phyloP scores from a whole-genome alignment of 1,140 invertebrate genomes.

The Apis mellifera region Amel_HAv3.1 CM009937.2:10400001-10400500 shows the following conservation, averaged over 20 bases:
- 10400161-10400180: not conserved
- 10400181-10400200: slow-evolving; percentile 2
- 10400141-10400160: slow-evolving; percentile 62
- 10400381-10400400: slow-evolving; percentile 55
- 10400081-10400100: slow-evolving; percentile 62
- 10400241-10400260: slow-evolving; percentile 71
- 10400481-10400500: not conserved
- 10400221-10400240: slow-evolving; percentile 51
- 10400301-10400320: slow-evolving; percentile 78
- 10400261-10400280: slow-evolving; percentile 70
- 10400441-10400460: slow-evolving; percentile 9
- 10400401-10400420: slow-evolving; percentile 35
- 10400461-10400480: not conserved
- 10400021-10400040: slow-evolving; percentile 74
- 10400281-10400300: slow-evolving; percentile 73
- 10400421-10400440: slow-evolving; percentile 10
- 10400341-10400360: slow-evolving; percentile 30
- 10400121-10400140: slow-evolving; percentile 53
- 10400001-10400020: slow-evolving; percentile 67
- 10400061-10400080: slow-evolving; percentile 68
- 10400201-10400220: slow-evolving; percentile 61
- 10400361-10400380: slow-evolving; percentile 49
- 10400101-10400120: slow-evolving; percentile 5
- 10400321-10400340: slow-evolving; percentile 57
- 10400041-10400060: slow-evolving; percentile 72